Conservation (phyloP, 2,797 vertebrate genomes). For the Harpagifer antarcticus region DNA sequence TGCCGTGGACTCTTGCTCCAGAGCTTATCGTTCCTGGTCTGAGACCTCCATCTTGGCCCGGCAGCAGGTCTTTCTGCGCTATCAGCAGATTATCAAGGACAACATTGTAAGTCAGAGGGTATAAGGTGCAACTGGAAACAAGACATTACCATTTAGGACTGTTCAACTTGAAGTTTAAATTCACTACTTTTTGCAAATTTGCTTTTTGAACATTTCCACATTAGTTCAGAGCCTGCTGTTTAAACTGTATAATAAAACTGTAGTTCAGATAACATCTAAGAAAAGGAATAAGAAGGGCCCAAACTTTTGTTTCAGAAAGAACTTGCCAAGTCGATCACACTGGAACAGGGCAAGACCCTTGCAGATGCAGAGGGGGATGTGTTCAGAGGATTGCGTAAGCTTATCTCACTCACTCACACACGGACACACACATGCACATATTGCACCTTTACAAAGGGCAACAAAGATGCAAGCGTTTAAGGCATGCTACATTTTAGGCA, state of each 20-base stretch:
- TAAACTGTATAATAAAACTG: neutral
- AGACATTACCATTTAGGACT: neutral
- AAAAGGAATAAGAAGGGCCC: neutral
- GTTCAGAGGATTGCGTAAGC: constrained; percentile 98
- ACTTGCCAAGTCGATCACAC: constrained; percentile 92
- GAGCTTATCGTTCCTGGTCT: constrained; percentile 89
- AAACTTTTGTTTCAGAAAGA: constrained; percentile 90
- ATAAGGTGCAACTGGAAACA: constrained; percentile 22
- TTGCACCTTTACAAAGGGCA: constrained; percentile 31
- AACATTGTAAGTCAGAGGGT: constrained; percentile 91
- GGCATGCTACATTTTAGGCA: constrained; percentile 15
- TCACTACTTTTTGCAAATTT: neutral
- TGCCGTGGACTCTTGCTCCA: constrained; percentile 91
- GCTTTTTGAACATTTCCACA: neutral
- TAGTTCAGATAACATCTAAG: constrained; percentile 1
- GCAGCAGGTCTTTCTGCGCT: constrained; percentile 95
- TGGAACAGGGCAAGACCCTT: constrained; percentile 97
- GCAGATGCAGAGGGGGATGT: constrained; percentile 98
- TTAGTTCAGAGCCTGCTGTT: neutral
- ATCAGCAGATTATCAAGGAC: constrained; percentile 97
- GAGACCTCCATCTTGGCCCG: constrained; percentile 92
- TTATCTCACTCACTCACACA: neutral
- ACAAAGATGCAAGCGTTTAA: constrained; percentile 18
- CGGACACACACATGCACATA: neutral
- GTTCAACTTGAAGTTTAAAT: neutral